Base-by-base conservation (phyloP, 2,113 vertebrate species). In the Proterorhinus semilunaris region DNA sequence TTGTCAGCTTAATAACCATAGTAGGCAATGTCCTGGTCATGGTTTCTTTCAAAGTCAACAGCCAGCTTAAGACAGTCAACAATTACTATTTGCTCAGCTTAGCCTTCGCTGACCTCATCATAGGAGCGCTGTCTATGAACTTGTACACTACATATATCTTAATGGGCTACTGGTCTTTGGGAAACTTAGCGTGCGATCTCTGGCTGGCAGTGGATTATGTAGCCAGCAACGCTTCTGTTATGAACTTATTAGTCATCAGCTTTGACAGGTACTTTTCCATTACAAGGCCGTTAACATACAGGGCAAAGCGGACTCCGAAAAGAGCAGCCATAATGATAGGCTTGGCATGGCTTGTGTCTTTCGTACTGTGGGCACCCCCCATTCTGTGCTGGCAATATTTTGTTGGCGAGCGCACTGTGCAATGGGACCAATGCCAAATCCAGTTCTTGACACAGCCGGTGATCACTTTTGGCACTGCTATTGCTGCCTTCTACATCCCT, bases 201-300 rank as follows among this genome's bases (percentile, higher is more conserved):
- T 99, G 98, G 98, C 92, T 99, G 13, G 96, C 97, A 0, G 89
- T 99, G 85, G 98, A 99, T 89, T 99, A 99, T 4, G 98, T 99
- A 59, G 96, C 96, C 73, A 99, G 98, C 86, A 99, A 99, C 0
- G 98, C 98, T 62, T 99, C 98, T 0, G 98, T 99, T 75, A 99
- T 99, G 97, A 99, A 99, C 80, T 90, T 99, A 74, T 91, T 99
- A 10, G 96, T 98, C 62, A 99, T 99, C 86, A 99, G 98, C 86
- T 99, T 99, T 81, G 98, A 99, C 88, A 94, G 98, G 54, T 99
- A 98, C 79, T 99, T 99, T 91, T 99, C 98, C 62, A 97, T 99
- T 75, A 99, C 96, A 16, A 94, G 98, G 74, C 98, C 98, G 61
- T 89, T 99, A 86, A 99, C 98, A 0, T 99, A 99, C 76, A 92